Percentiles rank a stretch among this genome's conserved stretches.
Conservation (phyloP, 2,797 vertebrate species). For the Schizopygopsis pylzovi region DNA sequence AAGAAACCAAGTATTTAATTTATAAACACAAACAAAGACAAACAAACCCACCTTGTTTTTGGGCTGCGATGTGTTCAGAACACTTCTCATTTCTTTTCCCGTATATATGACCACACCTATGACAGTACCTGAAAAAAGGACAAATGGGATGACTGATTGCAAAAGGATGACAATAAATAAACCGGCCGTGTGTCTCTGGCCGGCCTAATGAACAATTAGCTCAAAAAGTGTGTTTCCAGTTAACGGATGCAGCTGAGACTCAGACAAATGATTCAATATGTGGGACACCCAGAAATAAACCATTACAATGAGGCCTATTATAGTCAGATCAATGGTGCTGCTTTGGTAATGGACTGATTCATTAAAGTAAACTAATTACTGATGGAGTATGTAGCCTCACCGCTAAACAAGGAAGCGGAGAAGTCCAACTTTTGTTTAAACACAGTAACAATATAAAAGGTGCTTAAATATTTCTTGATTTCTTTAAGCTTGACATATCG, state of each 20-base stretch:
- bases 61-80: slow-evolving; percentile 95
- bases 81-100: slow-evolving; percentile 95
- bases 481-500: slow-evolving; percentile 28
- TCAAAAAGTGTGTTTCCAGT: slow-evolving; percentile 49
- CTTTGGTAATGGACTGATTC: slow-evolving; percentile 78
- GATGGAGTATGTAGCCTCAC: slow-evolving; percentile 74
- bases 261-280: slow-evolving; percentile 70
- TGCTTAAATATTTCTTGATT: slow-evolving; percentile 2
- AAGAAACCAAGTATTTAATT: background rate
- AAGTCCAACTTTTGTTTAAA: slow-evolving; percentile 37
- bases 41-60: slow-evolving; percentile 90
- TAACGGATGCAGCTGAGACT: slow-evolving; percentile 41
- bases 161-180: slow-evolving; percentile 24
- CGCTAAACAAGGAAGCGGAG: slow-evolving; percentile 73
- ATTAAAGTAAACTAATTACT: slow-evolving; percentile 77
- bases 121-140: slow-evolving; percentile 85
- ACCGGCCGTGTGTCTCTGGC: slow-evolving; percentile 21
- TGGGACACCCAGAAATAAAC: slow-evolving; percentile 68
- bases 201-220: slow-evolving; percentile 49
- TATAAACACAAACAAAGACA: background rate
- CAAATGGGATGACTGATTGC: slow-evolving; percentile 1
- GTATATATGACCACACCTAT: slow-evolving; percentile 99
- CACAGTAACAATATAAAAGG: slow-evolving; percentile 15
- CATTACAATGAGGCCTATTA: slow-evolving; percentile 70
- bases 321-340: slow-evolving; percentile 75